phyloP scores from a whole-genome alignment of 2,888 invertebrate species.

The Brachyopa scutellaris region DNA sequence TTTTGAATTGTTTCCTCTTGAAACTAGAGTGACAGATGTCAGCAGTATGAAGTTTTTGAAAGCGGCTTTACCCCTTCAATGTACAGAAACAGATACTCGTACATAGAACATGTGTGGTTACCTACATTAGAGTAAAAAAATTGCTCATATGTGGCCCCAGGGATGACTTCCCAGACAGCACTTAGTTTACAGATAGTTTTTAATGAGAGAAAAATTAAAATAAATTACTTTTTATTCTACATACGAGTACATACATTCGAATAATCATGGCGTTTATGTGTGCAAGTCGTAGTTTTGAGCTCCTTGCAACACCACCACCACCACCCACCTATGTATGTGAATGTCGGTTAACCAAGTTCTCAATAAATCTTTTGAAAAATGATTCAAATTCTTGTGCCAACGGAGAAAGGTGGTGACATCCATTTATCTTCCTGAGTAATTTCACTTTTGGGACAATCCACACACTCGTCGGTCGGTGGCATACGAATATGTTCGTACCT shows the following conservation, averaged over 20 bases:
- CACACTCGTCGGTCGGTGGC: conserved; percentile 33
- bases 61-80: conserved; percentile 11
- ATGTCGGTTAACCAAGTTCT: conserved; percentile 50
- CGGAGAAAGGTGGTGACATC: conserved; percentile 67
- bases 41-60: conserved; percentile 49
- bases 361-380: conserved; percentile 72
- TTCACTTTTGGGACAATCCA: conserved; percentile 67
- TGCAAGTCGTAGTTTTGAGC: too few species aligned
- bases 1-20: conserved; percentile 30
- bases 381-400: conserved; percentile 68
- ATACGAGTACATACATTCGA: too few species aligned
- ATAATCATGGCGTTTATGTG: too few species aligned
- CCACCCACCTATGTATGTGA: conserved; percentile 31
- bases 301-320: too few species aligned
- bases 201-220: conserved; percentile 54
- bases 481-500: too few species aligned
- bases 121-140: too few species aligned
- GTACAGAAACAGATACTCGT: too few species aligned
- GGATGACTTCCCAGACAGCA: conserved; percentile 15
- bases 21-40: conserved; percentile 66
- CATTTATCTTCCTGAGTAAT: conserved; percentile 72
- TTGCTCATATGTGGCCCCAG: too few species aligned
- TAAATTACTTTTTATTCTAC: conserved; percentile 51
- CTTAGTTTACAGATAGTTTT: conserved; percentile 49
- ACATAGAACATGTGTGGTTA: too few species aligned